phyloP scores from a whole-genome alignment of 2,888 invertebrate species.

The Cremastinae sp. region DNA sequence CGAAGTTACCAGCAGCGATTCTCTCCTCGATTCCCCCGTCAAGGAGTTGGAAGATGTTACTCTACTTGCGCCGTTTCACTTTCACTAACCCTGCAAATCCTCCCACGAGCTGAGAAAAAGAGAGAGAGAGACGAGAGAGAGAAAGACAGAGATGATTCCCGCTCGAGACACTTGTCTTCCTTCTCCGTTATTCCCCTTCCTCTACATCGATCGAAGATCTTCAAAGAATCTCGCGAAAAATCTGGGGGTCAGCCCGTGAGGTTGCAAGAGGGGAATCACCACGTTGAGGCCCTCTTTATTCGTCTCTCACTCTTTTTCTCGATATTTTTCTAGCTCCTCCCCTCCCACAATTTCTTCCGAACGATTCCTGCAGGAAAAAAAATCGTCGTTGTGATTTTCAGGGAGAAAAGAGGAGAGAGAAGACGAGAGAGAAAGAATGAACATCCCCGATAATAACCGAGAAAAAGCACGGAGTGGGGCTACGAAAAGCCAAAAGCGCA shows the following conservation, averaged over 20 bases:
- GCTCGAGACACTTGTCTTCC: not conserved
- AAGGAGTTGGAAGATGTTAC: slow-evolving; percentile 72
- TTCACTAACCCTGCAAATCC: slow-evolving; percentile 74
- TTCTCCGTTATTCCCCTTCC: not conserved
- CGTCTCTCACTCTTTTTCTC: slow-evolving; percentile 17
- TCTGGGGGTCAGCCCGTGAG: too few relatives aligned
- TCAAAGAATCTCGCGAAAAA: too few relatives aligned
- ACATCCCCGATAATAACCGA: not conserved
- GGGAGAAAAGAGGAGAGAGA: too few relatives aligned
- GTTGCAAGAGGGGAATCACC: too few relatives aligned
- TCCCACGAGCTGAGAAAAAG: slow-evolving; percentile 69
- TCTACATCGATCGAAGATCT: too few relatives aligned
- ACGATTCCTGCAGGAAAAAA: too few relatives aligned
- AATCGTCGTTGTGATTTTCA: too few relatives aligned
- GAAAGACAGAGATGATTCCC: slow-evolving; percentile 37
- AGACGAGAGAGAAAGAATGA: too few relatives aligned
- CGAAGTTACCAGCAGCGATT: slow-evolving; percentile 17
- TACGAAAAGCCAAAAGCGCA: slow-evolving; percentile 50
- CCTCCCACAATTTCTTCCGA: slow-evolving; percentile 6
- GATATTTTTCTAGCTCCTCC: not conserved
- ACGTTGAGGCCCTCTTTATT: not conserved
- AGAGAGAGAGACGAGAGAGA: slow-evolving; percentile 1
- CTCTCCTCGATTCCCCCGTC: not conserved
- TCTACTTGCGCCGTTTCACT: slow-evolving; percentile 77
- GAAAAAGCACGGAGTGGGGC: slow-evolving; percentile 50